phyloP scores from a whole-genome alignment of 1,140 invertebrate genomes.

The Zaprionus gabonicus region DNA sequence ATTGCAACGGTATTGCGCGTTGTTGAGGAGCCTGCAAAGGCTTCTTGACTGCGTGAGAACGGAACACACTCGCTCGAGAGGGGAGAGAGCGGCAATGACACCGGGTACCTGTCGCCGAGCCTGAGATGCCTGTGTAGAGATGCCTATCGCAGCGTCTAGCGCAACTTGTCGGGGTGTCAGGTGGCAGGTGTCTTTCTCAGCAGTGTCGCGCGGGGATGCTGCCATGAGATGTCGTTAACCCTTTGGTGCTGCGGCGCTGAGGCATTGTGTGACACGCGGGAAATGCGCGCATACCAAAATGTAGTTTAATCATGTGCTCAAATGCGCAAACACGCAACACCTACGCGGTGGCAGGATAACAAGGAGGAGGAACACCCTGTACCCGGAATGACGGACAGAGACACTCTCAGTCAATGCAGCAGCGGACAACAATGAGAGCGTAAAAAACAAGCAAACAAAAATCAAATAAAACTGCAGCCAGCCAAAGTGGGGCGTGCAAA shows the following conservation, averaged over 20 bases:
- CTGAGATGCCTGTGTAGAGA: not conserved
- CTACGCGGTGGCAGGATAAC: slow-evolving; percentile 51
- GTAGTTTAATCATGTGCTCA: slow-evolving; percentile 81
- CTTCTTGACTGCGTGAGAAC: slow-evolving; percentile 75
- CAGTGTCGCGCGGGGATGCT: not conserved
- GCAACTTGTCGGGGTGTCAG: slow-evolving; percentile 23
- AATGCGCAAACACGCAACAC: slow-evolving; percentile 79
- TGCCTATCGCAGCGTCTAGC: slow-evolving; percentile 4
- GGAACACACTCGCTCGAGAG: not conserved
- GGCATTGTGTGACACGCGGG: no score
- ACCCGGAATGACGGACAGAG: not conserved
- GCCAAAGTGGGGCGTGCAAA: slow-evolving; percentile 48
- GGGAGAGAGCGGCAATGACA: not conserved
- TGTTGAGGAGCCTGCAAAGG: slow-evolving; percentile 19
- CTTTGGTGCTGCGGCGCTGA: slow-evolving; percentile 19
- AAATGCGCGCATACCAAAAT: slow-evolving; percentile 49
- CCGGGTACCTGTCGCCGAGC: not conserved
- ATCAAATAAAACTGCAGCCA: slow-evolving; percentile 54
- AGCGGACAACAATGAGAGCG: slow-evolving; percentile 12
- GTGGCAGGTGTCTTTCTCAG: slow-evolving; percentile 47
- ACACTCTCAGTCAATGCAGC: slow-evolving; percentile 21
- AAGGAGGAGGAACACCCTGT: slow-evolving; percentile 23
- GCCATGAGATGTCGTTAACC: slow-evolving; percentile 36
- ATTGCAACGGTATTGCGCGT: slow-evolving; percentile 70
- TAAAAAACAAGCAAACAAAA: slow-evolving; percentile 27